These are phyloP conservation scores for Myocastor coypus DNA, from an alignment of 2,113 vertebrate species.

Conservation along the genomic window DNA sequence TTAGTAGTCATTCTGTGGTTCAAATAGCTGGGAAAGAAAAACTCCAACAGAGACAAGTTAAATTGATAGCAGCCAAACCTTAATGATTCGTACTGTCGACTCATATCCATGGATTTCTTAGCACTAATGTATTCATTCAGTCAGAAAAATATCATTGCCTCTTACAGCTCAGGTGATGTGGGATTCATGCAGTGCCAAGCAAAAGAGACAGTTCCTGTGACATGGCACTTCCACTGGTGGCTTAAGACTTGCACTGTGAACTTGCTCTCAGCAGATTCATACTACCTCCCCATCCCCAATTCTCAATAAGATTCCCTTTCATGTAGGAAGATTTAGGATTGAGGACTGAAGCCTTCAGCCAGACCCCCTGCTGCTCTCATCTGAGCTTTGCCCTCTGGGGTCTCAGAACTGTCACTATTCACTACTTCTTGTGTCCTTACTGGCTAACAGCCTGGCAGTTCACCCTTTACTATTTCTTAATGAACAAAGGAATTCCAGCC, in stretches of 20 bases:
- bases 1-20: not conserved
- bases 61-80: conserved; percentile 18
- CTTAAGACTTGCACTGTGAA: not conserved
- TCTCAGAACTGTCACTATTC: not conserved
- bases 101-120: not conserved
- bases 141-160: conserved; percentile 16
- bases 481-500: not conserved
- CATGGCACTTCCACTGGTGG: not conserved
- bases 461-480: not conserved
- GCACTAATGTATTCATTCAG: not conserved
- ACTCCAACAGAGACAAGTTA: not conserved
- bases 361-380: not conserved
- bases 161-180: not conserved
- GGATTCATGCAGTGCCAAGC: not conserved
- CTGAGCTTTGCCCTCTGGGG: not conserved
- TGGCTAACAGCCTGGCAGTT: not conserved
- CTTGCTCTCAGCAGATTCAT: not conserved
- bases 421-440: not conserved
- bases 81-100: not conserved
- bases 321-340: not conserved
- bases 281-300: not conserved
- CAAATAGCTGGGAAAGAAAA: conserved; percentile 19
- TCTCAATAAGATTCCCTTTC: not conserved
- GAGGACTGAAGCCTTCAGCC: not conserved
- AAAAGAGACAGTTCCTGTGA: not conserved